These are phyloP conservation scores for Lutjanus erythropterus DNA, from an alignment of 2,113 vertebrate species.

Conservation along the genomic window DNA sequence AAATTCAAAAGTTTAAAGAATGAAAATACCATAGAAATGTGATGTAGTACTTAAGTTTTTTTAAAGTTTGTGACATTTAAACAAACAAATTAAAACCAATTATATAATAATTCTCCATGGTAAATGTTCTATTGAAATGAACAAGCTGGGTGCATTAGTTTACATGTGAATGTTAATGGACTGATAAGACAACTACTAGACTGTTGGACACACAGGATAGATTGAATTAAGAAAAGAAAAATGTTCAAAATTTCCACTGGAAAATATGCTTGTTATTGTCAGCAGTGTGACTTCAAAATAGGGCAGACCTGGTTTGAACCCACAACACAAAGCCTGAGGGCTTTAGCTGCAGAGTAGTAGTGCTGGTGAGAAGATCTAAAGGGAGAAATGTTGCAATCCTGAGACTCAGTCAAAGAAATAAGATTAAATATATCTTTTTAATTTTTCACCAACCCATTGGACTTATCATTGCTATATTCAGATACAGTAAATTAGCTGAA, in stretches of 20 bases:
- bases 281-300: neutral
- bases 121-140: neutral
- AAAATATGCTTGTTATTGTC: constrained; percentile 16
- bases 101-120: neutral
- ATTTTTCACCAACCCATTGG: neutral
- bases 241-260: constrained; percentile 1
- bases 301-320: neutral
- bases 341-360: constrained; percentile 13
- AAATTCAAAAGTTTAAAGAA: neutral
- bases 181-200: neutral
- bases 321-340: neutral
- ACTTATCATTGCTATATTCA: neutral
- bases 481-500: neutral
- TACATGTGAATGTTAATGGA: neutral
- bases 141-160: neutral
- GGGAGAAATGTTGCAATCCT: neutral
- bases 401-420: neutral
- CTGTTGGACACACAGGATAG: neutral
- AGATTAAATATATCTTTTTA: neutral
- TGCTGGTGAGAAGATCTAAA: no score
- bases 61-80: neutral
- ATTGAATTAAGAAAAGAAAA: neutral
- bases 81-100: neutral
- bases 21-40: neutral
- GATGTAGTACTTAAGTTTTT: no score